Base-by-base conservation (phyloP, 1,140 invertebrate genomes). In the Bombus sylvicola region DNA sequence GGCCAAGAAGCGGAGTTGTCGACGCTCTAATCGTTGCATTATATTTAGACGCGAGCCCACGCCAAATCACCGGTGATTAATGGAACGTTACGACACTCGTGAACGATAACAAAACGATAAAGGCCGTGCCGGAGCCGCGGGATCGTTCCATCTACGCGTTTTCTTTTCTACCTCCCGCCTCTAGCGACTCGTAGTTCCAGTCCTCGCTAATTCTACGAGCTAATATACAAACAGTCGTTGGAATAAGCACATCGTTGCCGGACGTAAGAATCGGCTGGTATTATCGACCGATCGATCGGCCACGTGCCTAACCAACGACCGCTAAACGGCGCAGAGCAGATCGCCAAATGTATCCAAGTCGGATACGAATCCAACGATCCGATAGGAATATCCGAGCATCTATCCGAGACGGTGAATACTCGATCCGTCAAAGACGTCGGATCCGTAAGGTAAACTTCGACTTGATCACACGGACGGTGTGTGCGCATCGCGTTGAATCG, bases 31-130 rank as follows among this genome's bases (percentile, higher is more conserved):
- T 90, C 81, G 87, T 62, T 68, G 37, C n/a, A 64, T 83, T 73
- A 74, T 64, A 87, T 76, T 68, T 64, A 77, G 73, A 73, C 82
- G 15, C 59, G 31, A 72, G 53, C 37, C 80, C 66, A 86, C 85
- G 80, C 39, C 76, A 83, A 89, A 75, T 86, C 71, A 64, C 25
- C 34, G 28, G 13, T 83, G 69, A 89, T 89, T 89, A 89, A 89
- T 83, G 78, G 62, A 62, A 81, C 59, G 39, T 77, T 85, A 72
- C 68, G 80, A 69, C 66, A n/a, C n/a, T 81, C 13, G 13, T 18
- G 4, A 8, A 47, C 47, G 75, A 79, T 43, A 79, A 79, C 75
- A 41, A 62, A 68, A 59, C 25, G 82, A 79, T 79, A 78, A 62
- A 78, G 28, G 73, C 25, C 15, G 9, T 25, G 41, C 3, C 15